Conservation (phyloP, 2,113 vertebrate genomes). For the Pseudorasbora parva region DNA sequence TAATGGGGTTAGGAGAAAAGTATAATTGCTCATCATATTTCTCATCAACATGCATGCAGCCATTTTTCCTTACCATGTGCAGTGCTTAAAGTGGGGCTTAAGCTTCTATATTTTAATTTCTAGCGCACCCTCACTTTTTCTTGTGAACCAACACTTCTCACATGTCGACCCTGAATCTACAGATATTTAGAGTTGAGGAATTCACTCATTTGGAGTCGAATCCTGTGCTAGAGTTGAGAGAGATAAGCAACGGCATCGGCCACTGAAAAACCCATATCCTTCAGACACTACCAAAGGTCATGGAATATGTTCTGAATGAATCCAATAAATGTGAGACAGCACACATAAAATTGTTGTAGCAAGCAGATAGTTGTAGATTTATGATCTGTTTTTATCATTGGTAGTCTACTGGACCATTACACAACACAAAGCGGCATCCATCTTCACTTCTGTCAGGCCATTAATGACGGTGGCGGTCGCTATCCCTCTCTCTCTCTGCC, state of each 20-base stretch:
- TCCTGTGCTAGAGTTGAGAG: no score
- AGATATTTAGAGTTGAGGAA: no score
- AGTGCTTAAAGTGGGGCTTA: no score
- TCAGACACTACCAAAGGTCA: neutral
- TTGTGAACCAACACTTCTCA: no score
- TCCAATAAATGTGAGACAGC: neutral
- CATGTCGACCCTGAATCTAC: no score
- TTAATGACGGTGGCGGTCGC: conserved; percentile 40
- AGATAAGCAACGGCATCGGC: neutral
- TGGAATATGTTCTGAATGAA: conserved; percentile 7
- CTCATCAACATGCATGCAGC: no score
- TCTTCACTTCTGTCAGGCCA: conserved; percentile 39
- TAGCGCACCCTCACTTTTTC: no score
- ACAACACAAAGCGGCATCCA: conserved; percentile 49
- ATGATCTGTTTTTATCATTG: conserved; percentile 46
- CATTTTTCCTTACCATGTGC: no score
- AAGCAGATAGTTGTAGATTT: conserved; percentile 33
- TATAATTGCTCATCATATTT: neutral
- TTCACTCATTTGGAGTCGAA: no score
- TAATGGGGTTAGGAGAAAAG: neutral
- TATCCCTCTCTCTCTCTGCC: conserved; percentile 35
- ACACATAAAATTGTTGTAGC: conserved; percentile 23
- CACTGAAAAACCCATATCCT: neutral
- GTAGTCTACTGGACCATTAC: conserved; percentile 44
- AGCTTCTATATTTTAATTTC: no score